Percentiles rank a stretch among this genome's conserved stretches.
phyloP scores from a whole-genome alignment of 1,140 invertebrate species.

The Papilio glaucus region DNA sequence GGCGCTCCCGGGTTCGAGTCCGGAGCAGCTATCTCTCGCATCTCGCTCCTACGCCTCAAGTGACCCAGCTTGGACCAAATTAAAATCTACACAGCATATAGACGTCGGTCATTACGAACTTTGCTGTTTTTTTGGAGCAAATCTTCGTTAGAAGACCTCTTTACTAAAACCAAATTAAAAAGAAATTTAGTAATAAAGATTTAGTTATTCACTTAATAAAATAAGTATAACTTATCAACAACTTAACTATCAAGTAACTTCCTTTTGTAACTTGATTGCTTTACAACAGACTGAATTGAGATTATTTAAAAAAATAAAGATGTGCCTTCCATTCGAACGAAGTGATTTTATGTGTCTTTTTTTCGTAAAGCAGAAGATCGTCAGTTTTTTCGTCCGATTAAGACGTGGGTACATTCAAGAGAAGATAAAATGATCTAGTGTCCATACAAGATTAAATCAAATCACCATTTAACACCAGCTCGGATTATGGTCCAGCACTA shows the following conservation, averaged over 20 bases:
- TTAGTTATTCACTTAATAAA: no score
- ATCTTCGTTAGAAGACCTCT: no score
- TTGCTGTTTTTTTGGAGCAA: neutral
- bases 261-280: constrained; percentile 16
- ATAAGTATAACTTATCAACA: neutral
- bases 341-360: neutral
- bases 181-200: no score
- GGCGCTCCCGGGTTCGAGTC: constrained; percentile 47
- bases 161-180: neutral
- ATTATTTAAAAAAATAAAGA: neutral
- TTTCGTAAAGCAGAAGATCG: neutral
- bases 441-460: no score
- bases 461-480: no score
- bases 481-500: no score
- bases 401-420: no score
- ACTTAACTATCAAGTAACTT: neutral
- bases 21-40: constrained; percentile 35
- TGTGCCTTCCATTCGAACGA: neutral
- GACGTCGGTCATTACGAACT: neutral
- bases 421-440: no score
- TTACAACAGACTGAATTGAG: neutral
- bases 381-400: no score
- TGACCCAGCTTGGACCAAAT: constrained; percentile 7
- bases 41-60: constrained; percentile 30
- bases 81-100: constrained; percentile 7